Base-by-base conservation (phyloP, 2,797 vertebrate species). In the Anguilla megastoma region DNA sequence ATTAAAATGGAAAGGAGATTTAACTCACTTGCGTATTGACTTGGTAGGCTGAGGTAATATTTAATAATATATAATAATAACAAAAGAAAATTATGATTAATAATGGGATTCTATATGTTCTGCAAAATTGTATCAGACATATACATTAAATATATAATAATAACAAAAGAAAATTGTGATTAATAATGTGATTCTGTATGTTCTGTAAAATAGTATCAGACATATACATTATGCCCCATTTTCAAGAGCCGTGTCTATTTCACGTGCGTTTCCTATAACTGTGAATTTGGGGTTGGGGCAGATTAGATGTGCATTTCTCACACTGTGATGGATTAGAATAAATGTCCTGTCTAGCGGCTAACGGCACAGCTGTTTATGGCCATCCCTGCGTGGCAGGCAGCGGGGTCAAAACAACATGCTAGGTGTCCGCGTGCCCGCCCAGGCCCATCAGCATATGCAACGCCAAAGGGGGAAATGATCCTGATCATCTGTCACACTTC, bases 321-420 rank as follows among this genome's bases (percentile, higher is more conserved):
- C 58, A 66, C 18, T 21, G 58, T 21, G 12, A 33, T 14, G 63
- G 85, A 85, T 88, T 60, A 79, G 8, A 18, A 50, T 85, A 58
- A 58, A 33, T 69, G 85, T 79, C 54, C 2, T 52, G 66, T 56
- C 16, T 60, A 56, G 85, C 10, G 4, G 63, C 48, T 84, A 52
- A 85, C 87, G 33, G 50, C 69, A 12, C 63, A 88, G 63, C 63
- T 54, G 54, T 85, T 16, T 88, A 56, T 14, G n/a, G 84, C 56
- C n/a, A 85, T 27, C 82, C 33, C 30, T 45, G 24, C 6, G 71
- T 54, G 50, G 69, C 3, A n/a, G 56, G 50, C 36, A 21, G 50
- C 4, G n/a, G 66, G 83, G 66, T 52, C 16, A 4, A 36, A 41
- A 12, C 2, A 16, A 30, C 24, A 63, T n/a, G 66, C 50, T 33